Base-by-base conservation (phyloP, 1,140 invertebrate genomes). In the Yoshiicerus persimilis region DNA sequence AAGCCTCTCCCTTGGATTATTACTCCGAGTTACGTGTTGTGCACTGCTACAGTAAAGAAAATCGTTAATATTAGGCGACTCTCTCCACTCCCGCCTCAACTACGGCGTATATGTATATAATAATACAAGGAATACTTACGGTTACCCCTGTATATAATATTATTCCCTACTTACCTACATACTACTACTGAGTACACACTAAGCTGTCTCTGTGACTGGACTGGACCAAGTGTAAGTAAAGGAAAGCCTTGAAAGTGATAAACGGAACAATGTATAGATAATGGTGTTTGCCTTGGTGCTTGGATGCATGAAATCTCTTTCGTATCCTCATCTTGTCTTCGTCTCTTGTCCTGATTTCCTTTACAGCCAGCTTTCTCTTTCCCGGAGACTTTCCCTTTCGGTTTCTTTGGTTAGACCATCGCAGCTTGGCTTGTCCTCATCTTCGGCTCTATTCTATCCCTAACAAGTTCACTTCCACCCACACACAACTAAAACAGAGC, bases 251-350 rank as follows among this genome's bases (percentile, higher is more conserved):
- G 70, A 75, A 32, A 77, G 30, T 77, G 70, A 77, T 77, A 77
- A 77, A 77, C 70, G 70, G 70, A 77, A 77, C 32, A 77, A 77
- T 75, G 70, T 32, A 75, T 77, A 77, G 70, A 77, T 77, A 77
- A 77, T 77, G 70, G 70, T 77, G 70, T 77, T 77, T 77, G 70
- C 70, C 70, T 77, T 77, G 70, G 70, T 34, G 8, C 70, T 36
- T 77, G 70, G 8, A 36, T 77, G 30, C 70, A 77, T 77, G 70
- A 77, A 77, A 77, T 34, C 70, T 75, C 70, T 75, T 75, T 75
- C 70, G 25, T 30, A 32, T 75, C 70, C 70, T 34, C 70, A 75
- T 75, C 70, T 75, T 75, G 66, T 70, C 27, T 34, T 36, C 30
- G 70, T 36, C 32, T 34, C 70, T 77, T 77, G 70, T 77, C 32